phyloP scores from a whole-genome alignment of 2,113 vertebrate species.

The Malurus melanocephalus region DNA sequence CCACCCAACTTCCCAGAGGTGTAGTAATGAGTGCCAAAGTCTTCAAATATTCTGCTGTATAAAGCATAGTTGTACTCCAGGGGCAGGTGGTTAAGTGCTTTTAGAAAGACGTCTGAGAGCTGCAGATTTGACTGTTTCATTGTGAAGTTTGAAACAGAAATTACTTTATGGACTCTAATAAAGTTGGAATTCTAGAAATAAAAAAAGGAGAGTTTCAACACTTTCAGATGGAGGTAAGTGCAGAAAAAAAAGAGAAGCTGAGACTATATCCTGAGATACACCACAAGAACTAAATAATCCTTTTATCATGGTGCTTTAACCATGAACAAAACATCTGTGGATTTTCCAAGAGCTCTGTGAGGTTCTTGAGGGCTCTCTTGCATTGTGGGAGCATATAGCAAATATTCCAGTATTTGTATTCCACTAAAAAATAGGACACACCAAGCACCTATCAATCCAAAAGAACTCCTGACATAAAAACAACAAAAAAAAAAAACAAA shows the following conservation, averaged over 20 bases:
- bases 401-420: not conserved
- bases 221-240: not conserved
- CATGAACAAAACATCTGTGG: not conserved
- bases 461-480: not conserved
- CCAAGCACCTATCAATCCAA: not conserved
- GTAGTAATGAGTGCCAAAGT: slow-evolving; percentile 93
- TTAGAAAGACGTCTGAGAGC: slow-evolving; percentile 81
- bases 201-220: not conserved
- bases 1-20: slow-evolving; percentile 85
- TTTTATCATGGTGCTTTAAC: not conserved
- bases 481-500: not conserved
- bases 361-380: not conserved
- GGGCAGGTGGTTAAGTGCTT: slow-evolving; percentile 84
- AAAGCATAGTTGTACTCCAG: slow-evolving; percentile 89
- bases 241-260: not conserved
- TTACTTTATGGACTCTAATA: slow-evolving; percentile 83
- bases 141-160: slow-evolving; percentile 84
- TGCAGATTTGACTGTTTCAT: slow-evolving; percentile 78
- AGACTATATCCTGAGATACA: not conserved
- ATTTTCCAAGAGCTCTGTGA: not conserved
- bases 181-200: slow-evolving; percentile 84
- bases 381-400: not conserved
- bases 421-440: not conserved
- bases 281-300: not conserved
- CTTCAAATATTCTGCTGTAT: slow-evolving; percentile 88